Conservation (phyloP, 23 tunicate species). For the Ciona savignyi region DNA sequence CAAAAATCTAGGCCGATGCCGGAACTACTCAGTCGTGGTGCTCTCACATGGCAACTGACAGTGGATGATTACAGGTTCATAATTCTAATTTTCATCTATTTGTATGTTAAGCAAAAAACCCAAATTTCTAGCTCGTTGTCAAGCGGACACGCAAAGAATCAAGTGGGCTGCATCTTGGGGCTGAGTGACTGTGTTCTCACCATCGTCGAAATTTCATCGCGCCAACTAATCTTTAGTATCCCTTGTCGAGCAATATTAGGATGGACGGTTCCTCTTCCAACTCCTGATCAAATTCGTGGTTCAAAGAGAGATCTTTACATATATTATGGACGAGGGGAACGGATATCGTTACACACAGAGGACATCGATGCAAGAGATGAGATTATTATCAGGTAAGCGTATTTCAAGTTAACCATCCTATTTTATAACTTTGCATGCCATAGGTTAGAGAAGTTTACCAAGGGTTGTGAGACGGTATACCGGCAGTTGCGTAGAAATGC, state of each 20-base stretch:
- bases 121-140: neutral
- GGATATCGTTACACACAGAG: conserved; percentile 32
- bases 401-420: neutral
- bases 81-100: no score
- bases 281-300: conserved; percentile 1
- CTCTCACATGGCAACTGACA: conserved; percentile 67
- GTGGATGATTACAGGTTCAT: conserved; percentile 82
- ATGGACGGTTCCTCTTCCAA: conserved; percentile 57
- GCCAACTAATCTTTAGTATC: conserved; percentile 72
- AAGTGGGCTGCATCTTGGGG: conserved; percentile 60
- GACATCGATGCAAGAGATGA: conserved; percentile 39
- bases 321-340: conserved; percentile 83
- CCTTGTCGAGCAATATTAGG: conserved; percentile 90
- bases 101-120: neutral
- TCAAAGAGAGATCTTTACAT: conserved; percentile 40
- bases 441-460: conserved; percentile 71
- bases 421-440: neutral
- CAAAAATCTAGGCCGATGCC: conserved; percentile 33
- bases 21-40: conserved; percentile 46
- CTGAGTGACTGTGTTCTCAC: conserved; percentile 70
- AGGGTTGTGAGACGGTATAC: conserved; percentile 57
- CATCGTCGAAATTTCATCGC: conserved; percentile 33
- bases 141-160: conserved; percentile 1
- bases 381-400: conserved; percentile 37
- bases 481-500: conserved; percentile 42